Conservation (phyloP, 1,140 invertebrate species). For the Lepidotrigona ventralis region DNA sequence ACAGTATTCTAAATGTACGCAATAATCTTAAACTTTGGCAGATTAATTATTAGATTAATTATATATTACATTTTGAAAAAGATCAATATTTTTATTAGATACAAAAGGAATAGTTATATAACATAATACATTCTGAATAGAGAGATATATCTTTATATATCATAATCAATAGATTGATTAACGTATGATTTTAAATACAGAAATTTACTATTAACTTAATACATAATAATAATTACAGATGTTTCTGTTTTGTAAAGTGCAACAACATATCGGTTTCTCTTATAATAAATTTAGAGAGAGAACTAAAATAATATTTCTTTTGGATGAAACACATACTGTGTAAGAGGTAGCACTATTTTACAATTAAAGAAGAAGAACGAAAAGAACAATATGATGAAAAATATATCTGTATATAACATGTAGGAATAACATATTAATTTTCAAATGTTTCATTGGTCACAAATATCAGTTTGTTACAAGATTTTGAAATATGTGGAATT, state of each 20-base stretch:
- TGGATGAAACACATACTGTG: slow-evolving; percentile 9
- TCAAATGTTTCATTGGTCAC: neutral
- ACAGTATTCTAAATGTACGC: neutral
- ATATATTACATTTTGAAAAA: slow-evolving; percentile 25
- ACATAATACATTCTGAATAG: neutral
- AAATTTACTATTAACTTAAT: neutral
- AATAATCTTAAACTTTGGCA: slow-evolving; percentile 43
- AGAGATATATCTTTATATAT: neutral
- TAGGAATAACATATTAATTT: slow-evolving; percentile 64
- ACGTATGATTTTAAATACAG: neutral
- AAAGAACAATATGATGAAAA: slow-evolving; percentile 70
- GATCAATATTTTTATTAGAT: slow-evolving; percentile 55
- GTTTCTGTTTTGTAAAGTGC: neutral
- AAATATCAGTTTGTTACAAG: neutral
- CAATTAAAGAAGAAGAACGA: slow-evolving; percentile 76
- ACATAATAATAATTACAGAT: neutral
- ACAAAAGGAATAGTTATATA: neutral
- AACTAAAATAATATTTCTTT: neutral
- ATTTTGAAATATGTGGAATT: neutral
- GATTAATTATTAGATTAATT: neutral
- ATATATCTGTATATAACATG: slow-evolving; percentile 67
- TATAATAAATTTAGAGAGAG: neutral
- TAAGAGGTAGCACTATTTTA: slow-evolving; percentile 70
- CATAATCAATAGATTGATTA: neutral
- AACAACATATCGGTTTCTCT: neutral